phyloP scores from a whole-genome alignment of 2,888 invertebrate species.

The Acronicta leporina region DNA sequence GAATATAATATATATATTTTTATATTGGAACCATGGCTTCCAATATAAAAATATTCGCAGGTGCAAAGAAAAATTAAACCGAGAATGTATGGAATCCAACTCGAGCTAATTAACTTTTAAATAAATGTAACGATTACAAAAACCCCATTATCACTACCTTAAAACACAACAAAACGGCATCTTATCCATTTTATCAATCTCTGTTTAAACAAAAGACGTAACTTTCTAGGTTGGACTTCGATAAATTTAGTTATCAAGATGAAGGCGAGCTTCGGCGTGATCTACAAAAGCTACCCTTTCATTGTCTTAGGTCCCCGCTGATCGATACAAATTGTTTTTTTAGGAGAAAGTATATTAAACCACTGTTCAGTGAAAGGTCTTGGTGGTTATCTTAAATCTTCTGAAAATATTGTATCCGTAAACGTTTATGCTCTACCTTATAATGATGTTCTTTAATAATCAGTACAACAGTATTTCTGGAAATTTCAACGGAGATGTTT shows the following conservation, averaged over 20 bases:
- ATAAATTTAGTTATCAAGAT: constrained; percentile 79
- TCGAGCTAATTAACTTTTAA: not conserved
- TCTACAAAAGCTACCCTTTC: constrained; percentile 67
- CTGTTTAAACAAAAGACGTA: constrained; percentile 71
- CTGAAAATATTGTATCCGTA: constrained; percentile 15
- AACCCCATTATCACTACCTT: constrained; percentile 14
- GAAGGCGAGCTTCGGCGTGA: constrained; percentile 55
- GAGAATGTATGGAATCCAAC: not conserved
- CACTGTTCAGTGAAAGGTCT: constrained; percentile 65
- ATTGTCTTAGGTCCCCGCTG: constrained; percentile 67
- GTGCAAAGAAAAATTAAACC: not conserved
- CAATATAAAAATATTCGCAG: constrained; percentile 2
- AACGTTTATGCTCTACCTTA: constrained; percentile 20
- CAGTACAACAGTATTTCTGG: constrained; percentile 15
- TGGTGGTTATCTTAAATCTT: constrained; percentile 49
- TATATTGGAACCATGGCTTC: constrained; percentile 17
- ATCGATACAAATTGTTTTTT: constrained; percentile 76
- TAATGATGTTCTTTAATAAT: constrained; percentile 25
- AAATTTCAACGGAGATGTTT: constrained; percentile 23
- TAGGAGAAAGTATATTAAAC: constrained; percentile 75
- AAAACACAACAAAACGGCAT: constrained; percentile 50
- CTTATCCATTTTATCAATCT: constrained; percentile 64
- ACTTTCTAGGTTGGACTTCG: constrained; percentile 68
- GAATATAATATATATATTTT: constrained; percentile 21
- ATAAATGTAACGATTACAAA: constrained; percentile 6